A percentile compares a stretch with the other conserved stretches of the same genome.
These are phyloP conservation scores for Eublepharis macularius DNA, from an alignment of 2,113 vertebrate species.

Conservation along the genomic window DNA sequence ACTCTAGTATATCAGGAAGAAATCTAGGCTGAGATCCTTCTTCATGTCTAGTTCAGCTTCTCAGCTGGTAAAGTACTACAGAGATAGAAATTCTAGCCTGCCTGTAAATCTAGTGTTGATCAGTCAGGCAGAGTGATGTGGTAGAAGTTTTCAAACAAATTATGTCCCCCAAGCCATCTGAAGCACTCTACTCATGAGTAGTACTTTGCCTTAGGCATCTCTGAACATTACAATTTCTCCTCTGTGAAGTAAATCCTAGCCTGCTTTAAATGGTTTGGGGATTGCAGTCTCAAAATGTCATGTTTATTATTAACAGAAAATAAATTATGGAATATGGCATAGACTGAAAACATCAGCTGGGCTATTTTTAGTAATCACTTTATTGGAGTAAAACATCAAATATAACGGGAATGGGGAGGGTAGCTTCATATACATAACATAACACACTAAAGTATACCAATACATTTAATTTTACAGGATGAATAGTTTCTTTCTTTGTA, in stretches of 20 bases:
- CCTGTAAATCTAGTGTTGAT: background rate
- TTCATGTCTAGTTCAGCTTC: background rate
- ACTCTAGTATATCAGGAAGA: background rate
- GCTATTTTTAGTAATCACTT: slow-evolving; percentile 8
- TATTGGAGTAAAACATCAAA: slow-evolving; percentile 34
- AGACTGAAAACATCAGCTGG: slow-evolving; percentile 24
- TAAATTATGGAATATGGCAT: background rate
- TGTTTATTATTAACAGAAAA: slow-evolving; percentile 32
- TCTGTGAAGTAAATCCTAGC: background rate
- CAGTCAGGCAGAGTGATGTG: background rate
- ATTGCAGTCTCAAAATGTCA: background rate
- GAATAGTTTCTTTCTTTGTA: slow-evolving; percentile 41
- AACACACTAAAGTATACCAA: background rate
- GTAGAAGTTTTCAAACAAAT: background rate
- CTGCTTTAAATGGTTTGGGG: background rate
- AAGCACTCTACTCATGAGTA: background rate
- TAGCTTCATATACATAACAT: background rate
- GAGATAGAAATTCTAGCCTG: background rate
- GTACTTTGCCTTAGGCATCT: background rate
- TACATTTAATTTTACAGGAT: slow-evolving; percentile 39
- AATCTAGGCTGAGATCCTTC: background rate
- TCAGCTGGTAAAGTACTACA: background rate
- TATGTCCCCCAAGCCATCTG: background rate
- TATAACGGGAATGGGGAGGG: slow-evolving; percentile 14
- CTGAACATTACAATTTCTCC: background rate